phyloP scores from a whole-genome alignment of 2,797 vertebrate species.

The Erethizon dorsatum region DNA sequence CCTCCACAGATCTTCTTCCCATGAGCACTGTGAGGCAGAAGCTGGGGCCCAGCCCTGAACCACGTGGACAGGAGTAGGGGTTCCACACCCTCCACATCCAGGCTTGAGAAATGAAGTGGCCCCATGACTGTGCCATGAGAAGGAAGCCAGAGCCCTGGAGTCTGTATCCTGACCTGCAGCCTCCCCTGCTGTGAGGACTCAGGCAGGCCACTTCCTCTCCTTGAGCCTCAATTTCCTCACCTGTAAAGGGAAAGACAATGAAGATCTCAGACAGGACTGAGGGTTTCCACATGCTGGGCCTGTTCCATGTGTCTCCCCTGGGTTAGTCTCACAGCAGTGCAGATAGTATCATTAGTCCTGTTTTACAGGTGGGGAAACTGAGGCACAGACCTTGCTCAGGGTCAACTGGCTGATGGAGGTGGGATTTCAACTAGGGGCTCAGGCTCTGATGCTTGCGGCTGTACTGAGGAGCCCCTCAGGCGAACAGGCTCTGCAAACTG shows the following conservation, averaged over 20 bases:
- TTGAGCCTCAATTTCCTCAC: neutral
- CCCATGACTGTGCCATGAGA: rapidly evolving
- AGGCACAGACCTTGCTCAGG: neutral
- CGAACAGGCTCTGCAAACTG: neutral
- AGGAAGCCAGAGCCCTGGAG: neutral
- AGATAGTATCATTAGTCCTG: neutral
- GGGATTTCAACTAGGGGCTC: neutral
- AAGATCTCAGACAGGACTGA: rapidly evolving
- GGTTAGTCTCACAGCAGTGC: neutral
- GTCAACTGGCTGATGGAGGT: neutral
- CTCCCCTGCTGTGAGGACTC: neutral
- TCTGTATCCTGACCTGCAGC: neutral
- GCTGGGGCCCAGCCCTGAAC: neutral
- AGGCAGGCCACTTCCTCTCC: neutral
- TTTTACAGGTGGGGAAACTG: neutral
- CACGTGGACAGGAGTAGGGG: neutral
- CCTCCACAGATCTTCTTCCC: neutral
- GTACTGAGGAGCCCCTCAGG: neutral
- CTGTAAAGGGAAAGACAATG: neutral
- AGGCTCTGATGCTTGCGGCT: neutral
- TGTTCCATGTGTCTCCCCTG: neutral
- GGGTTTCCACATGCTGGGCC: too few species aligned
- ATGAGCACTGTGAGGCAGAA: too few species aligned
- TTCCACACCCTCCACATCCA: neutral
- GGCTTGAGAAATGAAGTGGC: neutral